A percentile compares a stretch with the other conserved stretches of the same genome.
Evolutionary conservation across 2,888 invertebrate species (phyloP).

Genomic region (Platycnemis pennipes): DNA sequence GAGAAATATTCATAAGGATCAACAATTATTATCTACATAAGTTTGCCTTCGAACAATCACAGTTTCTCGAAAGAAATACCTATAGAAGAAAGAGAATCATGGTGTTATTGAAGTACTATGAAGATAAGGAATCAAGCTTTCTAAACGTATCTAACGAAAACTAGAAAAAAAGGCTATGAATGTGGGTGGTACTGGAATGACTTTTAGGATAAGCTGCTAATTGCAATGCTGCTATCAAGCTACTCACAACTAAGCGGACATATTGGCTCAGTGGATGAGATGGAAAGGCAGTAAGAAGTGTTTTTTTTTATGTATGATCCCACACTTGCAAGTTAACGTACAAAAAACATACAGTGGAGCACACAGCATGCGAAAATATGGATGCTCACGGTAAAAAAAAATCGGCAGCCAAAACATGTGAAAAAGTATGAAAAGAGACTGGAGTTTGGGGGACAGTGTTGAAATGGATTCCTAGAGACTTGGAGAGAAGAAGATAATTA

Average conservation of each 20-base stretch:
- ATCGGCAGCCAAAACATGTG: constrained; percentile 36
- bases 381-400: constrained; percentile 57
- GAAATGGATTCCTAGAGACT: constrained; percentile 39
- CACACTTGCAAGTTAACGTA: constrained; percentile 41
- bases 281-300: constrained; percentile 14
- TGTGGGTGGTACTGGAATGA: neutral
- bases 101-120: constrained; percentile 45
- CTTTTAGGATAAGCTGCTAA: neutral
- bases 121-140: constrained; percentile 29
- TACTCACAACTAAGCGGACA: constrained; percentile 8
- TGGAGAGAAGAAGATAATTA: constrained; percentile 42
- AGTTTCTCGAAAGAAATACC: neutral
- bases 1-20: neutral
- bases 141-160: constrained; percentile 25
- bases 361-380: constrained; percentile 55
- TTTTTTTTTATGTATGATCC: neutral
- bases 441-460: constrained; percentile 45
- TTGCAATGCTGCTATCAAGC: constrained; percentile 8
- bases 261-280: neutral
- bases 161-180: constrained; percentile 45
- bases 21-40: neutral
- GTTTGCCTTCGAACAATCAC: neutral
- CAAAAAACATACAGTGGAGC: constrained; percentile 37
- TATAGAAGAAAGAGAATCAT: constrained; percentile 11
- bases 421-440: constrained; percentile 51